These are phyloP conservation scores for Ictalurus furcatus DNA, from an alignment of 2,113 vertebrate genomes.

Conservation along the genomic window DNA sequence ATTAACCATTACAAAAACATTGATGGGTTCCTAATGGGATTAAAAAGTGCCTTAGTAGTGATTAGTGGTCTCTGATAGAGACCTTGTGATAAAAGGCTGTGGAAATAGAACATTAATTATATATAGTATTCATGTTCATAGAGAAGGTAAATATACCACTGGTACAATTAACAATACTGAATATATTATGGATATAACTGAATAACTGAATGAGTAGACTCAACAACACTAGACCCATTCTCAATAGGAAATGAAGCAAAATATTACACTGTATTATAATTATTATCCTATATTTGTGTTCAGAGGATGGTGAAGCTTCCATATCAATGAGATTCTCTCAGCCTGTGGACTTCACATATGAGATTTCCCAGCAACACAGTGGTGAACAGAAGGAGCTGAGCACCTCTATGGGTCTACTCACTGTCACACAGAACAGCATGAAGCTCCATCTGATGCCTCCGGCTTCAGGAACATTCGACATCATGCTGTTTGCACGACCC, in stretches of 20 bases:
- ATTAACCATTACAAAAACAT: not conserved
- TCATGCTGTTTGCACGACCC: slow-evolving; percentile 62
- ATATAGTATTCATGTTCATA: not conserved
- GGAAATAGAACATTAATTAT: not conserved
- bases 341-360: slow-evolving; percentile 65
- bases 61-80: not conserved
- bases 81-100: not conserved
- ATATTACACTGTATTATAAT: not conserved
- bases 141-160: not conserved
- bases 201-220: not conserved
- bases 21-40: not conserved
- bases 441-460: slow-evolving; percentile 61
- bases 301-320: slow-evolving; percentile 64
- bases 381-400: slow-evolving; percentile 35
- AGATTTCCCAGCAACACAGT: slow-evolving; percentile 55
- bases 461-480: slow-evolving; percentile 52
- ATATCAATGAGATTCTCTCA: slow-evolving; percentile 52
- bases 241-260: not conserved
- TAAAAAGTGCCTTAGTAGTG: not conserved
- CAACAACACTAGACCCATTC: not conserved
- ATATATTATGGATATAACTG: not conserved
- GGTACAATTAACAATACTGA: not conserved
- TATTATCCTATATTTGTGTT: slow-evolving; percentile 15
- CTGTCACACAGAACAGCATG: slow-evolving; percentile 29
- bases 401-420: slow-evolving; percentile 52